Conservation (phyloP, 2,797 vertebrate species). For the Diplodus puntazzo region DNA sequence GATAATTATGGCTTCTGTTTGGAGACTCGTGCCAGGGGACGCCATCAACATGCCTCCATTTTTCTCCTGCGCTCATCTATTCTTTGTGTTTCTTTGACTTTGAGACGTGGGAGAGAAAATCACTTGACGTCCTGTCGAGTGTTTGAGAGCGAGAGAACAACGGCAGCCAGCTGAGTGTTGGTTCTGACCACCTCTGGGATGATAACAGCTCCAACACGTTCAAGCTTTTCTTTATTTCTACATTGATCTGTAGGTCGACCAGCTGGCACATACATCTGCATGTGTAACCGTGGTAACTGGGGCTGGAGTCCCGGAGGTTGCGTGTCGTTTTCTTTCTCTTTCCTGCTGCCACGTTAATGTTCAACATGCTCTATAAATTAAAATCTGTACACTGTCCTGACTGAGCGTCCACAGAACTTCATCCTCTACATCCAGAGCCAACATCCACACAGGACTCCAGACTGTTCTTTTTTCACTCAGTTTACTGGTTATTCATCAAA, state of each 20-base stretch:
- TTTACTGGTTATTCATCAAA: constrained; percentile 10
- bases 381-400: background rate
- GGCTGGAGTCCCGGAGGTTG: background rate
- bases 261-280: background rate
- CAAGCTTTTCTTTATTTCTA: background rate
- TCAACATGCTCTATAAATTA: background rate
- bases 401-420: background rate
- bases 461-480: background rate
- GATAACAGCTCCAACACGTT: background rate
- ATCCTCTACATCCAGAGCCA: too few relatives aligned
- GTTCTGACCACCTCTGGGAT: background rate
- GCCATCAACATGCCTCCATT: constrained; percentile 1
- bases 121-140: background rate
- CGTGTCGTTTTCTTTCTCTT: constrained; percentile 6
- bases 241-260: background rate
- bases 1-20: constrained; percentile 14
- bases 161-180: background rate
- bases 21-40: background rate
- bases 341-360: constrained; percentile 28
- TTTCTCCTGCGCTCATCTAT: background rate
- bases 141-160: background rate
- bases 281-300: constrained; percentile 16
- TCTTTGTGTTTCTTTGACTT: constrained; percentile 26
- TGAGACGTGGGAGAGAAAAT: constrained; percentile 29
- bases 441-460: too few relatives aligned